Evolutionary conservation across 2,113 vertebrate genomes (phyloP), one percentile per base, ranked within the genome.

Genomic region (Boleophthalmus pectinirostris): DNA sequence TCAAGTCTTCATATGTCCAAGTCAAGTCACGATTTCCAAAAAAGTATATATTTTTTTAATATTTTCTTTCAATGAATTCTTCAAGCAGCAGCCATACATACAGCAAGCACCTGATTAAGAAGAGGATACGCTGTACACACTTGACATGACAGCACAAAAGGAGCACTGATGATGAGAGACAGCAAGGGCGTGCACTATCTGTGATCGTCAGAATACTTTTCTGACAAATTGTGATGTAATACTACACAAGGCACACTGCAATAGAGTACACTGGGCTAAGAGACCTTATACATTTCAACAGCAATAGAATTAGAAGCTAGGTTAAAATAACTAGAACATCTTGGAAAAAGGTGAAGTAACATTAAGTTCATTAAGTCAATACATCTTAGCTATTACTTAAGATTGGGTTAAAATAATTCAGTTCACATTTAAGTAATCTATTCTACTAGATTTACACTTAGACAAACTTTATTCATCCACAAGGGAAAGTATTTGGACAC

Each of bases 181-280:
- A 64, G 75, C 49, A 25, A 74, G 68, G 61, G 72, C 63, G 69
- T 1, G 24, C 83, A 83, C 75, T 81, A 69, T 80, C 70, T 64
- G 57, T 66, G 54, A 79, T 83, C 70, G 82, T 83, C 69, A 69
- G 72, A 66, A 69, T 58, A 73, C 63, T 46, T 82, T 82, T 85
- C 66, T 63, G 68, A 69, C 70, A 81, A 63, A 47, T 66, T 80
- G 71, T 77, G 78, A 90, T 82, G 75, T 83, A 85, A 88, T 57
- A 64, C 77, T 64, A 70, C 67, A 73, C 49, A 78, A 65, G 71
- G 49, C 20, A 61, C 46, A 68, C 72, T 56, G 66, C 69, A 82
- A 82, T 72, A 77, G 67, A 82, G 54, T 47, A 23, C 64, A 71
- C 76, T 60, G 63, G 63, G 83, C 74, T 75, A 78, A 84, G 75